Conservation (phyloP, 1,140 invertebrate species). For the Pemphigus obesinymphae region DNA sequence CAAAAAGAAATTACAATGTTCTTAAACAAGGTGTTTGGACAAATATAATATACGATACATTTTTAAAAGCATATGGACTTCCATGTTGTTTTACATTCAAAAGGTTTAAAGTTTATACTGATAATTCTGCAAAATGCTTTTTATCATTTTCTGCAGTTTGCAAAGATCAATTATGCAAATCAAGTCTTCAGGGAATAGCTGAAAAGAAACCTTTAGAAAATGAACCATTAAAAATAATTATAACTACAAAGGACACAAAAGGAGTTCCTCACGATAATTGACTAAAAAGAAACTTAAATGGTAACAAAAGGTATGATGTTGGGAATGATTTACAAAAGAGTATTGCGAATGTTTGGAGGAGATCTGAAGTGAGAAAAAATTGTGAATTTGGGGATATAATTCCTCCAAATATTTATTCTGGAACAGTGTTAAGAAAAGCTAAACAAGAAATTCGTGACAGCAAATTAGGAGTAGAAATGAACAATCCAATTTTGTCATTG, state of each 20-base stretch:
- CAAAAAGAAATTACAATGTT: neutral
- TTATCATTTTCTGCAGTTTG: neutral
- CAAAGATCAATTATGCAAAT: neutral
- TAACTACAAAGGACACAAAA: neutral
- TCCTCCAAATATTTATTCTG: neutral
- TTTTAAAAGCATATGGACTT: neutral
- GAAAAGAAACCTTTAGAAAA: neutral
- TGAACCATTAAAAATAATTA: neutral
- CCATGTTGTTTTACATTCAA: neutral
- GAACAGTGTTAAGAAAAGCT: neutral
- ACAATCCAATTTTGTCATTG: neutral
- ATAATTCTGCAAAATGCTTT: neutral
- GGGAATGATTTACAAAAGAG: neutral
- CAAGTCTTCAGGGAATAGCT: neutral
- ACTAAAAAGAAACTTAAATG: neutral
- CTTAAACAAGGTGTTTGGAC: too few relatives aligned
- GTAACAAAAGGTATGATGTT: neutral
- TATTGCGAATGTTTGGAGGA: neutral
- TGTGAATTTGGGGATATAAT: neutral
- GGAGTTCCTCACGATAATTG: neutral
- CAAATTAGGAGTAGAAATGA: neutral
- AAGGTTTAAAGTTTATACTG: neutral
- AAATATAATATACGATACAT: neutral
- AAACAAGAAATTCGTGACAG: neutral
- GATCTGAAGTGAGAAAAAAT: neutral